phyloP scores from a whole-genome alignment of 2,888 invertebrate species.

The Mallateleia sp. region DNA sequence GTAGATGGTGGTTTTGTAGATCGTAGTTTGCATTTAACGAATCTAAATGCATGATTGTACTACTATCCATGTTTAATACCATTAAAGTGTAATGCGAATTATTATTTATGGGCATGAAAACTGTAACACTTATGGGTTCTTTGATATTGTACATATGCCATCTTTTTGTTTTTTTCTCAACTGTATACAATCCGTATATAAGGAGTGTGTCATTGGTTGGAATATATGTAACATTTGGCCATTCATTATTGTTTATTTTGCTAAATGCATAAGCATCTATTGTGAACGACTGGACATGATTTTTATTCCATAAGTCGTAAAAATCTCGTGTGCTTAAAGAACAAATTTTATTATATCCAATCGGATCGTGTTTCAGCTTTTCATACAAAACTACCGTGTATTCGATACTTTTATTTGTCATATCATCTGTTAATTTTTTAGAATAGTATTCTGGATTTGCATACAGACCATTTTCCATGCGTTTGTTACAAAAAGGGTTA shows the following conservation, averaged over 20 bases:
- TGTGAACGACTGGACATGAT: neutral
- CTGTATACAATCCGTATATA: neutral
- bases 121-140: neutral
- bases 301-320: too few species aligned
- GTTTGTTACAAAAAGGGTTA: too few species aligned
- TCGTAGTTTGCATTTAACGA: neutral
- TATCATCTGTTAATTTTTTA: too few species aligned
- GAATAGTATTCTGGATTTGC: too few species aligned
- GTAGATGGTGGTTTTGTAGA: neutral
- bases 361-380: too few species aligned
- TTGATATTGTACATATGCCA: constrained; percentile 16
- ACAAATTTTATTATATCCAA: too few species aligned
- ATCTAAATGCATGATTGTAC: too few species aligned
- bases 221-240: neutral
- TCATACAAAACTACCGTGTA: too few species aligned
- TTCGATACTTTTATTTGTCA: too few species aligned
- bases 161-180: neutral
- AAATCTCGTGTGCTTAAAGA: too few species aligned
- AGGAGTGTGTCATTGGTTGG: neutral
- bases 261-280: constrained; percentile 20
- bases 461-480: too few species aligned
- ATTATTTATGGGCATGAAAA: neutral
- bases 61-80: neutral
- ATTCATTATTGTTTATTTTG: neutral
- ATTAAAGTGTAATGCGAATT: neutral